phyloP scores from a whole-genome alignment of 2,797 vertebrate species.

The Eospalax fontanierii region DNA sequence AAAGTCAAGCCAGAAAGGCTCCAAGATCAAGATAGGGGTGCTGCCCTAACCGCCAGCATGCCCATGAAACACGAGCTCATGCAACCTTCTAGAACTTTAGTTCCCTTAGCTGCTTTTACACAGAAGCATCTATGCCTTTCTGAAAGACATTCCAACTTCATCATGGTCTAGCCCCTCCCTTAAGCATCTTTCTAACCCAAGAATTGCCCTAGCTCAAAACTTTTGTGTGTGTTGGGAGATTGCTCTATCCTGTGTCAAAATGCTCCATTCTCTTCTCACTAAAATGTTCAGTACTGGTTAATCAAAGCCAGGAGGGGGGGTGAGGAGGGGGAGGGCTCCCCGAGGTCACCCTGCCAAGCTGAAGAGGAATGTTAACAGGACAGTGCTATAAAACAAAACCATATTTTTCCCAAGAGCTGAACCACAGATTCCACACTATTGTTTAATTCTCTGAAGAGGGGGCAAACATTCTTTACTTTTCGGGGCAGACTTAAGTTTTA shows the following conservation, averaged over 20 bases:
- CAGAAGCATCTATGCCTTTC: not conserved
- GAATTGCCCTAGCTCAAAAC: not conserved
- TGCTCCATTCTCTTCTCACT: not conserved
- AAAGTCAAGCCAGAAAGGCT: not conserved
- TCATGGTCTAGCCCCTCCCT: not conserved
- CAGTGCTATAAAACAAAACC: conserved; percentile 46
- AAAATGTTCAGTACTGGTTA: conserved; percentile 15
- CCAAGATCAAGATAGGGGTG: not conserved
- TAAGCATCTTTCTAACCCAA: not conserved
- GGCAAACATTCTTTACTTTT: conserved; percentile 68
- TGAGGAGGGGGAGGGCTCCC: not conserved
- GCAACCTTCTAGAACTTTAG: not conserved
- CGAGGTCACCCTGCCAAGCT: conserved; percentile 34
- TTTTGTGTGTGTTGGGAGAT: not conserved
- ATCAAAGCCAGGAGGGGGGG: conserved; percentile 19
- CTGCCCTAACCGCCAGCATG: not conserved
- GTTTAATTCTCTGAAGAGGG: conserved; percentile 63
- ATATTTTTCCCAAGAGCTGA: conserved; percentile 46
- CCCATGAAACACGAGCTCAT: not conserved
- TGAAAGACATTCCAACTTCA: not conserved
- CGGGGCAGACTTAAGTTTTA: conserved; percentile 68
- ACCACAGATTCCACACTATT: conserved; percentile 21
- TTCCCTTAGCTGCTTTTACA: not conserved
- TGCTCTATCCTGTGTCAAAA: not conserved
- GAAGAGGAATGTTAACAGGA: not conserved